Conservation (phyloP, 2,113 vertebrate genomes). For the Callithrix jacchus region DNA sequence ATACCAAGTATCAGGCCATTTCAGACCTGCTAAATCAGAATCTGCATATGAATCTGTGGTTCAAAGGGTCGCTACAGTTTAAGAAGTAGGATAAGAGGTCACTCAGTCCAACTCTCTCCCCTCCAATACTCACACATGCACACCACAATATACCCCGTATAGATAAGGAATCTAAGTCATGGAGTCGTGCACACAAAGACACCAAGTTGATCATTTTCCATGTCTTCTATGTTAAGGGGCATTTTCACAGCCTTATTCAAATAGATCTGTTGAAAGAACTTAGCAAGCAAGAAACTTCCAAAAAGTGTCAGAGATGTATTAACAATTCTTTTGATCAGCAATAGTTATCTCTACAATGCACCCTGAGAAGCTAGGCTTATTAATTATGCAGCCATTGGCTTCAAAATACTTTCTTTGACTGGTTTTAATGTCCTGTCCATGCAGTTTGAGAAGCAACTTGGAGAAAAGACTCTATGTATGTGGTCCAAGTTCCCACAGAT, state of each 20-base stretch:
- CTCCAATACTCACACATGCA: not conserved
- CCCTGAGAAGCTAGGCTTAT: slow-evolving; percentile 67
- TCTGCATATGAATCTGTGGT: not conserved
- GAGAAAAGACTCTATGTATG: not conserved
- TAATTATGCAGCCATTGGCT: slow-evolving; percentile 79
- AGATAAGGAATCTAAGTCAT: not conserved
- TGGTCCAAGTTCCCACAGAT: not conserved
- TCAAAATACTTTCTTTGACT: slow-evolving; percentile 74
- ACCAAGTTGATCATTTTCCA: not conserved
- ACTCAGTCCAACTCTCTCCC: not conserved
- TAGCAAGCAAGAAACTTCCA: not conserved
- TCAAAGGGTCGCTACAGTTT: not conserved
- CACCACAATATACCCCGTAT: not conserved
- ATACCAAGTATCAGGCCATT: not conserved
- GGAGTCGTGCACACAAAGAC: not conserved
- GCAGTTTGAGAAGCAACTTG: not conserved
- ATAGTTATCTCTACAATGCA: slow-evolving; percentile 71
- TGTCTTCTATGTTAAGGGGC: not conserved
- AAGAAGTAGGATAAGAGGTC: not conserved
- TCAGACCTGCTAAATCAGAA: not conserved
- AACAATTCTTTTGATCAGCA: slow-evolving; percentile 78
- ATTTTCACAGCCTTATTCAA: slow-evolving; percentile 19
- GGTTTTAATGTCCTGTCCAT: slow-evolving; percentile 58
- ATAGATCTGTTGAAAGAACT: slow-evolving; percentile 37
- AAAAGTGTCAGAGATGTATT: slow-evolving; percentile 44